Percentiles rank a stretch among this genome's conserved stretches.
phyloP scores from a whole-genome alignment of 53 echinoderm and acorn worm genomes.

The Glandiceps talaboti region DNA sequence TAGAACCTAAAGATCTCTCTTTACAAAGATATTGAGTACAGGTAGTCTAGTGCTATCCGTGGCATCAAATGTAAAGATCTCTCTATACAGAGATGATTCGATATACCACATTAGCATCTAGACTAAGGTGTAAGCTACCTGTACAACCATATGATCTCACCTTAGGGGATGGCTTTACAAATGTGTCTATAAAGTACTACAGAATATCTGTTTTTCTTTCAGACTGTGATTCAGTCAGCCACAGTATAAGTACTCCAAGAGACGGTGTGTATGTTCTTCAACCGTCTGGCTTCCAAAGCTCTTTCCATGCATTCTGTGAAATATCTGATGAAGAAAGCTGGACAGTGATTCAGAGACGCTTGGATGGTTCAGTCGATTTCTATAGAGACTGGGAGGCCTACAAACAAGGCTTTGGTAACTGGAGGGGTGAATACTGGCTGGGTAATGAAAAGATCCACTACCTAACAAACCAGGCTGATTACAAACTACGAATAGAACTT shows the following conservation, averaged over 20 bases:
- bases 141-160: too few relatives aligned
- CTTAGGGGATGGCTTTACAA: too few relatives aligned
- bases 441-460: not conserved
- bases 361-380: not conserved
- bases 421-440: constrained; percentile 7
- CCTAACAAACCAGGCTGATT: not conserved
- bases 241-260: not conserved
- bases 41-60: too few relatives aligned
- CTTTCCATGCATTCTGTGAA: not conserved
- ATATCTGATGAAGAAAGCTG: not conserved
- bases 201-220: not conserved
- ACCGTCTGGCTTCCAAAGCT: not conserved
- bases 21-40: too few relatives aligned
- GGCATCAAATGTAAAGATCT: too few relatives aligned
- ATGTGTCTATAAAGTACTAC: too few relatives aligned
- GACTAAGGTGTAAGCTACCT: too few relatives aligned
- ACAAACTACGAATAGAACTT: constrained; percentile 6
- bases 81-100: too few relatives aligned
- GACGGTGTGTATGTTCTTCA: not conserved
- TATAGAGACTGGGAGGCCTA: not conserved
- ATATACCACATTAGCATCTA: too few relatives aligned
- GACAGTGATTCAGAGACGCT: not conserved
- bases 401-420: not conserved
- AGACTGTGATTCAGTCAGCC: not conserved
- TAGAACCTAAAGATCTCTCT: too few relatives aligned